Conservation (phyloP, 2,888 invertebrate species). For the Caradrina clavipalpis region DNA sequence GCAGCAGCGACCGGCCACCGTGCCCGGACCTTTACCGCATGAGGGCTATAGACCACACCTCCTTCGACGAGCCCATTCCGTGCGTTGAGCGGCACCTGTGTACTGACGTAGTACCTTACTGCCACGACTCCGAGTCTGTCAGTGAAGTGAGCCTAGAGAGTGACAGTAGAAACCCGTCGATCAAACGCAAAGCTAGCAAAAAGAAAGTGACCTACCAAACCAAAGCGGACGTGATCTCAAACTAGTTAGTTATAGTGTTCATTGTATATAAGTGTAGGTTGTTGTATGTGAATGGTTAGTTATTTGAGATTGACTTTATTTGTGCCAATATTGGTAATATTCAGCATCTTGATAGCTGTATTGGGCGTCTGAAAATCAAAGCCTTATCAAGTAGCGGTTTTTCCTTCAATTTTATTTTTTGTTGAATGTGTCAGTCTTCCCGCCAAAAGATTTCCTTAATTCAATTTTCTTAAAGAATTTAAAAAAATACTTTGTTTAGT, state of each 20-base stretch:
- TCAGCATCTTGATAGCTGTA: too few species aligned
- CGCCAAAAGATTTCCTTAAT: too few species aligned
- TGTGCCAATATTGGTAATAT: background rate
- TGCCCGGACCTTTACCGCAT: slow-evolving; percentile 77
- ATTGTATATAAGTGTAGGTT: slow-evolving; percentile 49
- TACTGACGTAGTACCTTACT: slow-evolving; percentile 73
- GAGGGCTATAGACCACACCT: slow-evolving; percentile 77
- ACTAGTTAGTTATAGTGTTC: slow-evolving; percentile 62
- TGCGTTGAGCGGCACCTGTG: slow-evolving; percentile 80
- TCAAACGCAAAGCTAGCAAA: slow-evolving; percentile 76
- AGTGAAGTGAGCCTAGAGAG: slow-evolving; percentile 86
- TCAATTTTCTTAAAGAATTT: too few species aligned
- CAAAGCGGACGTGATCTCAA: slow-evolving; percentile 82
- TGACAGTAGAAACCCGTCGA: slow-evolving; percentile 83
- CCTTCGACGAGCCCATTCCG: slow-evolving; percentile 81
- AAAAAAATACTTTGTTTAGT: too few species aligned
- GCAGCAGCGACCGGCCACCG: slow-evolving; percentile 75
- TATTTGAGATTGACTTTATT: slow-evolving; percentile 33
- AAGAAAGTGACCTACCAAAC: slow-evolving; percentile 86
- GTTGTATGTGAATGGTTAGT: slow-evolving; percentile 27
- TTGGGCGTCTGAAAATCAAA: too few species aligned
- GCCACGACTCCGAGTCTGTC: slow-evolving; percentile 83
- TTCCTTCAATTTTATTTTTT: too few species aligned
- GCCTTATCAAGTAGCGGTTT: too few species aligned
- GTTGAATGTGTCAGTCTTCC: too few species aligned